Evolutionary conservation across 2,113 vertebrate genomes (phyloP).

Genomic region (Engraulis encrasicolus): DNA sequence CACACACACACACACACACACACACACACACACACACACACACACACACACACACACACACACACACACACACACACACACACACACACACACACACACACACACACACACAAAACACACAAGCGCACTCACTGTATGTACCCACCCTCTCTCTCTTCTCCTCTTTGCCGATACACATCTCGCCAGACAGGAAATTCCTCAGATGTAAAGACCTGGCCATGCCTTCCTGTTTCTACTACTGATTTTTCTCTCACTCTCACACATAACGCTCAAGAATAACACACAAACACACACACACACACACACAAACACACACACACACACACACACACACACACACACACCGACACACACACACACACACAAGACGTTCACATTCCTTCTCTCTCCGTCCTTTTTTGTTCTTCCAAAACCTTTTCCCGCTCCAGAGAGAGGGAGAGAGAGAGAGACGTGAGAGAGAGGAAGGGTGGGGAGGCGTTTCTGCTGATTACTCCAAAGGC

Average conservation of each 20-base stretch:
- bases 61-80: not conserved
- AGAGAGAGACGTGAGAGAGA: slow-evolving; percentile 50
- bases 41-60: not conserved
- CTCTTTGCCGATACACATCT: slow-evolving; percentile 66
- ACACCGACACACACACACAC: slow-evolving; percentile 32
- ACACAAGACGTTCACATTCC: slow-evolving; percentile 17
- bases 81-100: not conserved
- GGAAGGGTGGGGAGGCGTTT: slow-evolving; percentile 58
- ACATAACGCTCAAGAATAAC: not conserved
- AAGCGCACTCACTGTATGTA: slow-evolving; percentile 32
- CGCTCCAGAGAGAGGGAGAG: slow-evolving; percentile 24
- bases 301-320: slow-evolving; percentile 32
- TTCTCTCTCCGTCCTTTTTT: slow-evolving; percentile 28
- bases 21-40: not conserved
- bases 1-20: not conserved
- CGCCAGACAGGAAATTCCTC: slow-evolving; percentile 72
- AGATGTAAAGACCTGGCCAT: slow-evolving; percentile 61
- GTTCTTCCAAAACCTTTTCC: slow-evolving; percentile 47
- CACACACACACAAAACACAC: not conserved
- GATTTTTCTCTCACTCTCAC: slow-evolving; percentile 40
- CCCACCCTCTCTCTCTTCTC: slow-evolving; percentile 24
- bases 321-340: slow-evolving; percentile 19
- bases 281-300: slow-evolving; percentile 24
- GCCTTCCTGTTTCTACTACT: slow-evolving; percentile 64
- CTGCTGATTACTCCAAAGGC: slow-evolving; percentile 49